A percentile compares a stretch with the other conserved stretches of the same genome.
Conservation (phyloP, 2,113 vertebrate genomes). For the Nesoenas mayeri region DNA sequence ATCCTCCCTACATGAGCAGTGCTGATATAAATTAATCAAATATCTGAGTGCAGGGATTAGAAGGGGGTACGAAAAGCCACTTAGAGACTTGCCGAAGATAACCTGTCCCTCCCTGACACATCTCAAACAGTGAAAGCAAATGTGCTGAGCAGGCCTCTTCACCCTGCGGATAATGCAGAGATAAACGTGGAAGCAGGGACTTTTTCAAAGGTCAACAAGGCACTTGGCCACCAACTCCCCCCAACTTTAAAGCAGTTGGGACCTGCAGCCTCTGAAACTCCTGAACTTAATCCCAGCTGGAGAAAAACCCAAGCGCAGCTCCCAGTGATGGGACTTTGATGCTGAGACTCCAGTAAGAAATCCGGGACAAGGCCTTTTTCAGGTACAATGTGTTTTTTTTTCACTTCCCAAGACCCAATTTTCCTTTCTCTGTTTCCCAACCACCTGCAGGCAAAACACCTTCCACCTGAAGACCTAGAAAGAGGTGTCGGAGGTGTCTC, state of each 20-base stretch:
- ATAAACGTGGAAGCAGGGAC: not conserved
- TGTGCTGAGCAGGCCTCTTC: not conserved
- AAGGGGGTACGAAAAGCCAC: not conserved
- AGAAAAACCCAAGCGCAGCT: not conserved
- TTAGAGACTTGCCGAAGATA: not conserved
- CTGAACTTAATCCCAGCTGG: not conserved
- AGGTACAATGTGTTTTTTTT: not conserved
- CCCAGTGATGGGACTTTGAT: not conserved
- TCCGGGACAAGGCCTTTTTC: not conserved
- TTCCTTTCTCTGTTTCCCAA: not conserved
- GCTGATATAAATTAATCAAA: not conserved
- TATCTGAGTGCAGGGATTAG: not conserved
- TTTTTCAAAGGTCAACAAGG: not conserved
- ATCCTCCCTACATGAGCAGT: not conserved
- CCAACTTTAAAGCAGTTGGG: not conserved
- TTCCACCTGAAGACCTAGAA: not conserved
- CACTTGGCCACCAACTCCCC: not conserved
- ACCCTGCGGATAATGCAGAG: not conserved
- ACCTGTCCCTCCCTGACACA: not conserved
- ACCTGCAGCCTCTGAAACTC: not conserved
- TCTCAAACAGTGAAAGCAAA: not conserved
- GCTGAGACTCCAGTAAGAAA: not conserved
- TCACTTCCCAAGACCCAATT: not conserved
- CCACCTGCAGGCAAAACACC: fast-evolving
- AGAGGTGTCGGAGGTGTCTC: fast-evolving